These are phyloP conservation scores for Andrena trimmerana DNA, from an alignment of 2,888 invertebrate genomes.

Conservation along the genomic window DNA sequence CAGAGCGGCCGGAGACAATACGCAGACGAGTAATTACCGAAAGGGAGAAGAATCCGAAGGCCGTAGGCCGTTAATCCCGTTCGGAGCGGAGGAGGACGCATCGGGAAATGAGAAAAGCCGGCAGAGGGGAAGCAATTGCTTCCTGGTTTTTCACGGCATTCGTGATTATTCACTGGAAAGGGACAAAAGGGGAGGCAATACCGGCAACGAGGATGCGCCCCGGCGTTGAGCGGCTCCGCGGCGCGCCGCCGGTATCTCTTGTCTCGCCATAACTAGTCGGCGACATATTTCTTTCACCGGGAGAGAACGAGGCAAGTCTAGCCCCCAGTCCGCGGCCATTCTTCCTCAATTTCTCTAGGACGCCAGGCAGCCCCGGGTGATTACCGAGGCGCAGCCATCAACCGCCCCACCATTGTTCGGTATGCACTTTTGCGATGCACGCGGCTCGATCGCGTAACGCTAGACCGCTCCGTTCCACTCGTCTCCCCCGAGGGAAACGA, in stretches of 20 bases:
- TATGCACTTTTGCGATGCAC: conserved; percentile 7
- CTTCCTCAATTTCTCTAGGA: conserved; percentile 23
- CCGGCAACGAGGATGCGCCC: conserved; percentile 19
- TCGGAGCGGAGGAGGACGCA: conserved; percentile 12
- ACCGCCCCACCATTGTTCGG: not conserved
- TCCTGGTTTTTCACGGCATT: conserved; percentile 58
- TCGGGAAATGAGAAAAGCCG: conserved; percentile 34
- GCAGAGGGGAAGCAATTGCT: conserved; percentile 42
- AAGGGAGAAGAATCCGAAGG: conserved; percentile 16
- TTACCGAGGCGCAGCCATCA: not conserved
- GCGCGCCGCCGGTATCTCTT: not conserved
- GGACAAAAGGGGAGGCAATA: conserved; percentile 62
- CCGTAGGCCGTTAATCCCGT: conserved; percentile 30
- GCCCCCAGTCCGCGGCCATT: conserved; percentile 3
- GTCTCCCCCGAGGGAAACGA: not conserved
- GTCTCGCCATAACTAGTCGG: conserved; percentile 29
- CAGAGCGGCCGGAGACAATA: not conserved
- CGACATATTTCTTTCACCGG: conserved; percentile 49
- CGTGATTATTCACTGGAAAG: conserved; percentile 66
- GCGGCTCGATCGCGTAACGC: conserved; percentile 7
- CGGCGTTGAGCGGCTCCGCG: not conserved
- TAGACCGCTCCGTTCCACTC: not conserved
- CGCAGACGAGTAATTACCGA: not conserved
- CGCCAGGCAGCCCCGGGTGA: not conserved
- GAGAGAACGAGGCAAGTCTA: conserved; percentile 41